These are phyloP conservation scores for Eulemur rubriventer DNA, from an alignment of 2,797 vertebrate species.

Conservation along the genomic window DNA sequence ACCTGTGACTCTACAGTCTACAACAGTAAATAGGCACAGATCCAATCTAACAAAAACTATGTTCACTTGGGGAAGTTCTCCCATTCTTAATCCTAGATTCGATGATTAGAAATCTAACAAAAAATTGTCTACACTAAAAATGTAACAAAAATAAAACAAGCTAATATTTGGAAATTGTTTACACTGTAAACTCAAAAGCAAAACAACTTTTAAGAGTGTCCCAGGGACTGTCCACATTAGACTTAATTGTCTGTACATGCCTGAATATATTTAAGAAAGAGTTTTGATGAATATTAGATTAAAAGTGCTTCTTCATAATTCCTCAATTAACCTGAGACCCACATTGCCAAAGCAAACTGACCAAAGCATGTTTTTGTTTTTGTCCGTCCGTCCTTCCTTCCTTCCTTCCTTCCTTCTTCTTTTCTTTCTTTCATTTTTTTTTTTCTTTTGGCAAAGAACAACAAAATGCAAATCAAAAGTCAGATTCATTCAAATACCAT, in stretches of 20 bases:
- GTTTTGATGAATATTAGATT: not conserved
- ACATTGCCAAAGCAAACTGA: not conserved
- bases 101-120: not conserved
- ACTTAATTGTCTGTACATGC: not conserved
- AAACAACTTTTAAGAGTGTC: not conserved
- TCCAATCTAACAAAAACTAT: not conserved
- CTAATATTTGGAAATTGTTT: not conserved
- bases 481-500: conserved; percentile 36
- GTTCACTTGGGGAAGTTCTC: not conserved
- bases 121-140: not conserved
- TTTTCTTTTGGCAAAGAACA: not conserved
- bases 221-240: not conserved
- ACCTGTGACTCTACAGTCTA: fast-evolving
- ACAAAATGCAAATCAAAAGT: conserved; percentile 37
- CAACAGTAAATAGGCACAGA: fast-evolving
- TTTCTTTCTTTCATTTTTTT: not conserved
- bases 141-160: not conserved
- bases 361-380: not conserved
- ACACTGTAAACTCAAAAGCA: not conserved
- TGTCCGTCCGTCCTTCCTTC: not conserved
- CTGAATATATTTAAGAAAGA: not conserved
- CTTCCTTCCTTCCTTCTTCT: too few species aligned
- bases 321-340: not conserved
- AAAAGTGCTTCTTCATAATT: not conserved
- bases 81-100: not conserved